Conservation (phyloP, 2,113 vertebrate species). For the Chiloscyllium plagiosum region DNA sequence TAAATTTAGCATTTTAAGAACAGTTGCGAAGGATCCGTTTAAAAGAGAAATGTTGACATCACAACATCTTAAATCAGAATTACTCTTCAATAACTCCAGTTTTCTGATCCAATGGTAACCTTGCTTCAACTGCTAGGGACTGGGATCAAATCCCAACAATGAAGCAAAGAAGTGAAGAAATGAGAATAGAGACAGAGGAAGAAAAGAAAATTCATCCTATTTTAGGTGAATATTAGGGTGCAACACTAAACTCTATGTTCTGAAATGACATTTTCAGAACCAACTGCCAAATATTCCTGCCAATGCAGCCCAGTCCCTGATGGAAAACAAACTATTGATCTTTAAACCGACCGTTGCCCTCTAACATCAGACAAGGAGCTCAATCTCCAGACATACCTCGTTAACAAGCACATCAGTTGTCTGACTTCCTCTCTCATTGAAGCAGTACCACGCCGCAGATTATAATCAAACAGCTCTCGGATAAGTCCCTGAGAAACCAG, state of each 20-base stretch:
- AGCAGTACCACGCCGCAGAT: constrained; percentile 79
- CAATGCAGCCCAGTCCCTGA: too few species aligned
- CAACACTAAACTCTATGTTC: neutral
- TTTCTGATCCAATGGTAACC: neutral
- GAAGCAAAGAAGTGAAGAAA: neutral
- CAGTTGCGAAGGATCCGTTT: neutral
- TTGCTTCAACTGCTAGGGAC: neutral
- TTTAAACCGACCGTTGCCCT: neutral
- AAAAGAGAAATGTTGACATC: neutral
- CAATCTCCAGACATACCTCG: constrained; percentile 61
- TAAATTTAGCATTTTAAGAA: neutral
- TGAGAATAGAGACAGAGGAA: neutral
- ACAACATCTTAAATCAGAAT: neutral
- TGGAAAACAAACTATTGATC: neutral
- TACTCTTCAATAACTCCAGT: neutral
- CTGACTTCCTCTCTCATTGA: constrained; percentile 91
- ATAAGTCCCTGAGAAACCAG: constrained; percentile 94
- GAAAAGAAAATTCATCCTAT: neutral
- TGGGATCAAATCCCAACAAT: neutral
- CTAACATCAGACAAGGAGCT: neutral
- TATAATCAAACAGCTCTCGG: constrained; percentile 93
- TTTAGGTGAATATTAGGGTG: neutral
- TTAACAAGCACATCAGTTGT: constrained; percentile 95
- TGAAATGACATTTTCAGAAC: neutral
- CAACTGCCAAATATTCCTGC: neutral